Evolutionary conservation across 2,797 vertebrate genomes (phyloP).

Genomic region (Adrianichthys oophorus): DNA sequence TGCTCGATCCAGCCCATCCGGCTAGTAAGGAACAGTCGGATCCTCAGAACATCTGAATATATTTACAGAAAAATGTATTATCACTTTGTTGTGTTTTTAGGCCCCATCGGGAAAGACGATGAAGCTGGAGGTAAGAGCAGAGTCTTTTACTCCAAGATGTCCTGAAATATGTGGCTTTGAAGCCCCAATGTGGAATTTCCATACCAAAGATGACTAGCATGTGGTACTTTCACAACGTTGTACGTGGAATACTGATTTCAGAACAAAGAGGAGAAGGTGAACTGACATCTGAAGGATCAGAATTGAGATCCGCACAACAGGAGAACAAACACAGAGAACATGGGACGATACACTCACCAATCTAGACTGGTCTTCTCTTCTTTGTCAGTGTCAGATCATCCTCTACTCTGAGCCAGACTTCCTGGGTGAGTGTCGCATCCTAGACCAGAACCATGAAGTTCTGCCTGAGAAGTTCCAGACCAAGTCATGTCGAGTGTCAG

Average conservation of each 20-base stretch:
- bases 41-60: not conserved
- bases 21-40: slow-evolving; percentile 70
- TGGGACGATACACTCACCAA: not conserved
- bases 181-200: too few species aligned
- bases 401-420: slow-evolving; percentile 86
- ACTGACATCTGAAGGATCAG: too few species aligned
- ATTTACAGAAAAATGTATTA: too few species aligned
- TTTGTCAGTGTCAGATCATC: slow-evolving; percentile 79
- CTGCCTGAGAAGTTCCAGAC: slow-evolving; percentile 66
- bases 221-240: too few species aligned
- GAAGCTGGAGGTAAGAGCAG: slow-evolving; percentile 58
- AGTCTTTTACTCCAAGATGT: not conserved
- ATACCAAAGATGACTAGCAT: too few species aligned
- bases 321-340: not conserved
- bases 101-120: slow-evolving; percentile 42
- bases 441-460: slow-evolving; percentile 67
- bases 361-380: not conserved
- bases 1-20: slow-evolving; percentile 89
- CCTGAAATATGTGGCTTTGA: too few species aligned
- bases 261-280: too few species aligned
- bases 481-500: slow-evolving; percentile 84
- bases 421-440: slow-evolving; percentile 76
- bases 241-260: too few species aligned
- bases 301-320: not conserved
- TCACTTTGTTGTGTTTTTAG: slow-evolving; percentile 47